Evolutionary conservation across 2,888 invertebrate genomes (phyloP), one percentile per base, ranked within the genome.

Genomic region (Eilema caniola): DNA sequence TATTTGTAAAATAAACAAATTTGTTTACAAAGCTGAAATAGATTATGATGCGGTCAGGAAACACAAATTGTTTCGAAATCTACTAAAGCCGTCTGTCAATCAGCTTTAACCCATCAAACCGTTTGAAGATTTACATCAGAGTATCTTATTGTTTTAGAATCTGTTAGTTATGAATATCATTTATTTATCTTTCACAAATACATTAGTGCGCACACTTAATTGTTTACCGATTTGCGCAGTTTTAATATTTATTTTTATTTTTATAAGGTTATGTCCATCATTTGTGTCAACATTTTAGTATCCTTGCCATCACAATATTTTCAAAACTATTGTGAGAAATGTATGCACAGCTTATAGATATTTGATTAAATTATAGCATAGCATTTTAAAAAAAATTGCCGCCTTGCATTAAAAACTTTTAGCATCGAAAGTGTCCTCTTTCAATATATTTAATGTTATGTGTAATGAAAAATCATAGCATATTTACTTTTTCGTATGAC

Each of bases 121-220:
- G 23, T 63, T 63, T 63, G 41, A 37, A 59, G 59, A 69, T 69
- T 60, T 47, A 60, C 64, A 41, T 68, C 12, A 37, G 24, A 62
- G n/a, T 25, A 31, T 69, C 33, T 62, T 0, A 25, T 62, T 37
- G 24, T 62, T 62, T 53, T 53, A 53, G 8, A 53, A 53, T 53
- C 53, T n/a, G n/a, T 53, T n/a, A 65, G n/a, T 33, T 11, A 33
- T 23, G 20, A 41, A 62, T 23, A 62, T 63, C 41, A 41, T 16
- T 23, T 33, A 23, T 33, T 41, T 3, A 47, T 63, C 63, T 63
- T 63, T 63, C 63, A 41, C 8, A 16, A 63, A 63, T 20, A 24
- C 24, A 41, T 41, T 16, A 33, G 1, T 24, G 41, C 14, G 41
- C 20, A 23, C 11, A 41, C 24, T 41, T 63, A 8, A 25, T 41